A percentile compares a stretch with the other conserved stretches of the same genome.
These are phyloP conservation scores for Chesias legatella DNA, from an alignment of 2,888 invertebrate genomes.

Conservation along the genomic window DNA sequence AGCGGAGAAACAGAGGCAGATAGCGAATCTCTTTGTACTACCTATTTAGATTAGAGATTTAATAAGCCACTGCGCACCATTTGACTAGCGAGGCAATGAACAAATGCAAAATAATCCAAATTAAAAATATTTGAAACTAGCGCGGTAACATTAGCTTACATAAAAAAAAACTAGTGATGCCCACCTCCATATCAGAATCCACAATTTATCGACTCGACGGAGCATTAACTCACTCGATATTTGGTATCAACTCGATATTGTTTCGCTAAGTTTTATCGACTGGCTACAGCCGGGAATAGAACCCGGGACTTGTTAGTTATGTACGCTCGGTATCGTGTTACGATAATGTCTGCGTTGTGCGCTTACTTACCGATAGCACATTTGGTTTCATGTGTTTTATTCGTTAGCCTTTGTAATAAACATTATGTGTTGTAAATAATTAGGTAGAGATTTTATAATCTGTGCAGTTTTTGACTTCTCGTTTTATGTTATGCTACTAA, in stretches of 20 bases:
- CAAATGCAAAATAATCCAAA: too few species aligned
- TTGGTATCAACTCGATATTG: conserved; percentile 67
- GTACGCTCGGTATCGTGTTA: conserved; percentile 55
- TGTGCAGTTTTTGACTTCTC: conserved; percentile 3
- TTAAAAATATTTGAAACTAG: too few species aligned
- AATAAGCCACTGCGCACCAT: too few species aligned
- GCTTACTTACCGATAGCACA: conserved; percentile 33
- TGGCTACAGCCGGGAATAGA: conserved; percentile 44
- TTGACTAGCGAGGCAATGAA: too few species aligned
- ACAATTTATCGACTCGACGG: conserved; percentile 41
- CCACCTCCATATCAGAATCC: conserved; percentile 30
- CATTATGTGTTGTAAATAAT: conserved; percentile 19
- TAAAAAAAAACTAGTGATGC: conserved; percentile 28
- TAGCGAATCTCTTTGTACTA: too few species aligned
- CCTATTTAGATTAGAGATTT: too few species aligned
- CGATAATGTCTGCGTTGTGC: conserved; percentile 61
- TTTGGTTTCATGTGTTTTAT: conserved; percentile 33
- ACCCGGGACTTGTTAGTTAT: conserved; percentile 57
- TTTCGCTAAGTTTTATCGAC: conserved; percentile 61
- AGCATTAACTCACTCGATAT: conserved; percentile 59
- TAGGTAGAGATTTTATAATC: conserved; percentile 18
- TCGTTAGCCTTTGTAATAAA: conserved; percentile 28
- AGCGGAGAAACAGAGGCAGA: too few species aligned
- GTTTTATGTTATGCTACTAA: not conserved
- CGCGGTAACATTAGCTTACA: conserved; percentile 17